Percentiles rank a stretch among this genome's conserved stretches.
These are phyloP conservation scores for Aporophyla lueneburgensis DNA, from an alignment of 2,888 invertebrate genomes.

Conservation along the genomic window DNA sequence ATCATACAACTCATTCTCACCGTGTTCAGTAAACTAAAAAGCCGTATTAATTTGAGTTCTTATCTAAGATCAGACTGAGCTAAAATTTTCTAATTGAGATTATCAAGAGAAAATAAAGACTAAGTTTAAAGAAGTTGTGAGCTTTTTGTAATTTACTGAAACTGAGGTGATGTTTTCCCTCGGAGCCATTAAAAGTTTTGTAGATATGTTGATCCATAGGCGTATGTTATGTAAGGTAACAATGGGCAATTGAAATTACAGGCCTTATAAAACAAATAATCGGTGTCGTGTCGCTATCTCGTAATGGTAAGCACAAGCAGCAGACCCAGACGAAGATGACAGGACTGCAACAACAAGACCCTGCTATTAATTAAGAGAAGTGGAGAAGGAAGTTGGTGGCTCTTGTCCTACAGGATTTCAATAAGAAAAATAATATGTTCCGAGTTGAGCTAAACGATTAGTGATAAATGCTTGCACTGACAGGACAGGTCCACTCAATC, in stretches of 20 bases:
- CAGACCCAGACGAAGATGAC: not conserved
- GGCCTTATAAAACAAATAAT: not conserved
- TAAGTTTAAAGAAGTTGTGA: slow-evolving; percentile 41
- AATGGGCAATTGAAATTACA: not conserved
- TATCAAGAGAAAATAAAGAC: slow-evolving; percentile 74
- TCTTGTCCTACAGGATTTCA: too few species aligned
- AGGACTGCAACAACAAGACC: not conserved
- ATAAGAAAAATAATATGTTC: too few species aligned
- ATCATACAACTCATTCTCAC: slow-evolving; percentile 16
- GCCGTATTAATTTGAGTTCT: slow-evolving; percentile 70
- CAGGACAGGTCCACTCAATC: too few species aligned
- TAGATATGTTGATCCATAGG: not conserved
- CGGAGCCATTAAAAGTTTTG: slow-evolving; percentile 17
- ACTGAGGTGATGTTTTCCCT: slow-evolving; percentile 17
- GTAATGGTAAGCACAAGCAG: not conserved
- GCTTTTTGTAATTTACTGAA: slow-evolving; percentile 32
- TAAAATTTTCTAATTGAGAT: slow-evolving; percentile 78
- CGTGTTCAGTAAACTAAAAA: slow-evolving; percentile 54
- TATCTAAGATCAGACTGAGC: slow-evolving; percentile 65
- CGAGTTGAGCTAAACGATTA: too few species aligned
- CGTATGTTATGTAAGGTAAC: not conserved
- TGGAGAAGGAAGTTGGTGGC: too few species aligned
- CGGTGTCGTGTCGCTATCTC: not conserved
- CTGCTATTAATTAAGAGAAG: too few species aligned
- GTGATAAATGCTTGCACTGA: too few species aligned